Percentiles rank a stretch among this genome's conserved stretches.
Conservation (phyloP, 2,888 invertebrate species). For the Acleris holmiana region DNA sequence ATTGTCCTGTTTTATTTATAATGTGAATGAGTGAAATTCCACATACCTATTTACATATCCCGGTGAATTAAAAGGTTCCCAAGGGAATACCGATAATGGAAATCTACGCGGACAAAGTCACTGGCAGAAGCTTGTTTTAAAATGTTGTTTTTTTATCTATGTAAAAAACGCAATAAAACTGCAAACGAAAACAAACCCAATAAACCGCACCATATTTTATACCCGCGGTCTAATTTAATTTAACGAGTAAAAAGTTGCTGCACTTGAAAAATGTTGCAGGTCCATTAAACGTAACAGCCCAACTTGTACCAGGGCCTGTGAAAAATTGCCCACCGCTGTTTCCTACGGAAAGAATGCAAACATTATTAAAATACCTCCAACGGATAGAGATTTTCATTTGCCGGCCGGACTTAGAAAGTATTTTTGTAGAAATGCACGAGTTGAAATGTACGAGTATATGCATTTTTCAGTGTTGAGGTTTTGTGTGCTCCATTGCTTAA, state of each 20-base stretch:
- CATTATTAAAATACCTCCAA: constrained; percentile 68
- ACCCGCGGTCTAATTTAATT: constrained; percentile 21
- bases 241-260: constrained; percentile 23
- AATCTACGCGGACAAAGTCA: too few species aligned
- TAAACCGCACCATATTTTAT: constrained; percentile 1
- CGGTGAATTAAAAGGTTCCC: too few species aligned
- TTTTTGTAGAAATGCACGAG: constrained; percentile 37
- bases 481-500: constrained; percentile 3
- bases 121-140: neutral
- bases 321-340: constrained; percentile 59
- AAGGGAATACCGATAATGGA: too few species aligned
- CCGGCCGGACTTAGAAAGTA: constrained; percentile 27
- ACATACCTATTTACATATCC: too few species aligned
- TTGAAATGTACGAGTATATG: constrained; percentile 35
- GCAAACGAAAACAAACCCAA: neutral
- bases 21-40: too few species aligned
- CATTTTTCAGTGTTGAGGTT: constrained; percentile 29
- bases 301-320: constrained; percentile 41
- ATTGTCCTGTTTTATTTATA: too few species aligned
- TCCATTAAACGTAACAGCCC: constrained; percentile 48
- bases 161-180: neutral
- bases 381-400: constrained; percentile 44
- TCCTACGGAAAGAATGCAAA: constrained; percentile 62
- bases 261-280: constrained; percentile 51
- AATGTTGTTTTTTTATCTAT: neutral